Percentiles rank a stretch among this genome's conserved stretches.
Evolutionary conservation across 2,888 invertebrate genomes (phyloP).

Genomic region (Spodoptera littoralis): DNA sequence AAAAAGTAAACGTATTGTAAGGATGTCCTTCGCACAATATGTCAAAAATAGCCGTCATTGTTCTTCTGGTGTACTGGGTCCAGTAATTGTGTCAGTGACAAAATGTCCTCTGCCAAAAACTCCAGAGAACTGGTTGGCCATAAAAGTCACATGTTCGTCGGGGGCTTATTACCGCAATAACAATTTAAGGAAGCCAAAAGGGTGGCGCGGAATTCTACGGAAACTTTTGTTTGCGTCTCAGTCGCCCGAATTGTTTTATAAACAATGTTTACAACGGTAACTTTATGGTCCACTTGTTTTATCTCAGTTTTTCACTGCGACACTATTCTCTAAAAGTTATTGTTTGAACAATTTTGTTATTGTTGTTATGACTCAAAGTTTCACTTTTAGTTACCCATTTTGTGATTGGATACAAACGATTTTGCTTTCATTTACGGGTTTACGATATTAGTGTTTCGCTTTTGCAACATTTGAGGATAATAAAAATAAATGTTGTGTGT

Average conservation of each 20-base stretch:
- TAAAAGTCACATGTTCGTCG: slow-evolving; percentile 86
- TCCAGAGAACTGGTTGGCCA: slow-evolving; percentile 80
- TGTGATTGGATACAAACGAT: slow-evolving; percentile 68
- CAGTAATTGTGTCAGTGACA: slow-evolving; percentile 81
- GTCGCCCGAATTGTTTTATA: slow-evolving; percentile 85
- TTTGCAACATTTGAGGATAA: slow-evolving; percentile 59
- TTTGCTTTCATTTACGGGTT: slow-evolving; percentile 73
- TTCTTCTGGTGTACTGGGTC: slow-evolving; percentile 64
- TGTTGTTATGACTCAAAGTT: slow-evolving; percentile 68
- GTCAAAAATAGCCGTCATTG: slow-evolving; percentile 74
- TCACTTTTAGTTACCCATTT: slow-evolving; percentile 73
- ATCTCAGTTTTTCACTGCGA: slow-evolving; percentile 75
- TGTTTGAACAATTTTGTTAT: slow-evolving; percentile 74
- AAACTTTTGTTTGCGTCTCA: slow-evolving; percentile 84
- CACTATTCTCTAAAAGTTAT: slow-evolving; percentile 77
- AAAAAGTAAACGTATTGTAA: slow-evolving; percentile 50
- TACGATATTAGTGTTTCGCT: slow-evolving; percentile 63
- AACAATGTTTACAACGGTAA: slow-evolving; percentile 86
- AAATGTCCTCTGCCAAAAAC: slow-evolving; percentile 80
- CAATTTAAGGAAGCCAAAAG: slow-evolving; percentile 88
- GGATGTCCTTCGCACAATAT: slow-evolving; percentile 63
- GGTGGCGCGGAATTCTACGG: slow-evolving; percentile 82
- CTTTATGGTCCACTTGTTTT: slow-evolving; percentile 86
- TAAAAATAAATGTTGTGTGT: slow-evolving; percentile 49
- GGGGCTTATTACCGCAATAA: slow-evolving; percentile 86